Percentiles rank a stretch among this genome's conserved stretches.
These are phyloP conservation scores for Anarsia innoxiella DNA, from an alignment of 2,888 invertebrate genomes.

Conservation along the genomic window DNA sequence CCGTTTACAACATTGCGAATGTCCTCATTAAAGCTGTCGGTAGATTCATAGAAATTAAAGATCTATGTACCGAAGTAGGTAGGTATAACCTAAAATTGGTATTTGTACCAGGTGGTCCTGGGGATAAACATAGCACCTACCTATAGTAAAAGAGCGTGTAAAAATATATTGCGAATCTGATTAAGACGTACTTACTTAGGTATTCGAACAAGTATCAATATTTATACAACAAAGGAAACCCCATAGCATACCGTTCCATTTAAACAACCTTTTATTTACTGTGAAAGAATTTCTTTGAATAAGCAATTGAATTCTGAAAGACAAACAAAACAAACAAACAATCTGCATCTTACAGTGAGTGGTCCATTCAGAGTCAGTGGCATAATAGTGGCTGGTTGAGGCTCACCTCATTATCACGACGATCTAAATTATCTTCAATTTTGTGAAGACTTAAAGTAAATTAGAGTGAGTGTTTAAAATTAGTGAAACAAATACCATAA, in stretches of 20 bases:
- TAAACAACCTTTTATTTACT: slow-evolving; percentile 40
- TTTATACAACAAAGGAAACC: slow-evolving; percentile 8
- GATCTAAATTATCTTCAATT: too few relatives aligned
- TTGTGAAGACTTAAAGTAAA: too few relatives aligned
- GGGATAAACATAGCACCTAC: too few relatives aligned
- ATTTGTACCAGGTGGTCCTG: too few relatives aligned
- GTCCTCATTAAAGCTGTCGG: slow-evolving; percentile 47
- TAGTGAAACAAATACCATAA: too few relatives aligned
- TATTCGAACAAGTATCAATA: too few relatives aligned
- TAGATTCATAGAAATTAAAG: not conserved
- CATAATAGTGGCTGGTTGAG: slow-evolving; percentile 23
- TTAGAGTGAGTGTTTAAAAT: too few relatives aligned
- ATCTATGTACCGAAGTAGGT: too few relatives aligned
- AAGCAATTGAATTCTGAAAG: slow-evolving; percentile 28
- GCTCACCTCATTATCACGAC: slow-evolving; percentile 21
- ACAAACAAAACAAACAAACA: slow-evolving; percentile 55
- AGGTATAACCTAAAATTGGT: too few relatives aligned
- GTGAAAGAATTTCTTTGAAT: slow-evolving; percentile 46
- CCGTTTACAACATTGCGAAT: slow-evolving; percentile 54
- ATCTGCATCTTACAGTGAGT: slow-evolving; percentile 35
- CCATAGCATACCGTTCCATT: slow-evolving; percentile 32
- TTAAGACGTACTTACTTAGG: too few relatives aligned
- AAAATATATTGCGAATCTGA: too few relatives aligned
- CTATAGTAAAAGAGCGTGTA: too few relatives aligned
- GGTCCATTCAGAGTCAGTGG: slow-evolving; percentile 37